Base-by-base conservation (phyloP, 2,113 vertebrate genomes). In the Thalassarche chlororhynchos region DNA sequence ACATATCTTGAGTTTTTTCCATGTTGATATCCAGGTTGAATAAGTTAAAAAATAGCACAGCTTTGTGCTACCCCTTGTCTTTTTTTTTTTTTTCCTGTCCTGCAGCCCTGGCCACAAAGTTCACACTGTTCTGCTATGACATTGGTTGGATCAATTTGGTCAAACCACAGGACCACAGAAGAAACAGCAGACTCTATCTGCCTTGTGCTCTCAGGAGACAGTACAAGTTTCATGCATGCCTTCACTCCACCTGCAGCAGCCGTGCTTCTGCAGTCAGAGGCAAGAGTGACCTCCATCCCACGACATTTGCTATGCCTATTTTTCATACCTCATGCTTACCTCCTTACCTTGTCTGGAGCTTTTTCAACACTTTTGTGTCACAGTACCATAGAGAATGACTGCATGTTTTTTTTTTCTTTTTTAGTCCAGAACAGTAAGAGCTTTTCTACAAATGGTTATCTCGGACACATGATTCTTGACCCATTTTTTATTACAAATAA, bases 171-270 rank as follows among this genome's bases (percentile, higher is more conserved):
- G 26, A 60, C 20, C 7, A n/a, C 11, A 40, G 68, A 70, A 66
- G 44, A 29, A 24, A 26, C 3, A 47, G 19, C 17, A 79, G n/a
- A 17, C 14, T 52, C 32, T 24, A 36, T 24, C 29, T 47, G 58
- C 40, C 21, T 32, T 12, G 14, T 32, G 54, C 31, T 77, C 61
- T 57, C 61, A 17, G 52, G 49, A 55, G 47, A n/a, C 60, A 47
- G 29, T 4, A 17, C 0, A 0, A 42, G 57, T 18, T 84, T 21
- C 57, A 32, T 0, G 6, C 24, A 5, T 31, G 49, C 64, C 38
- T 46, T 38, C 78, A 29, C 62, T 38, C 47, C 36, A 36, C 31
- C 80, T 55, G 72, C 52, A 60, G 46, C 72, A 84, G 46, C 54
- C 2, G 2, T 7, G n/a, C 12, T 60, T 32, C 60, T 65, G 62